Percentiles rank a stretch among this genome's conserved stretches.
These are phyloP conservation scores for Tricholaema leucomelas DNA, from an alignment of 2,113 vertebrate genomes.

Conservation along the genomic window DNA sequence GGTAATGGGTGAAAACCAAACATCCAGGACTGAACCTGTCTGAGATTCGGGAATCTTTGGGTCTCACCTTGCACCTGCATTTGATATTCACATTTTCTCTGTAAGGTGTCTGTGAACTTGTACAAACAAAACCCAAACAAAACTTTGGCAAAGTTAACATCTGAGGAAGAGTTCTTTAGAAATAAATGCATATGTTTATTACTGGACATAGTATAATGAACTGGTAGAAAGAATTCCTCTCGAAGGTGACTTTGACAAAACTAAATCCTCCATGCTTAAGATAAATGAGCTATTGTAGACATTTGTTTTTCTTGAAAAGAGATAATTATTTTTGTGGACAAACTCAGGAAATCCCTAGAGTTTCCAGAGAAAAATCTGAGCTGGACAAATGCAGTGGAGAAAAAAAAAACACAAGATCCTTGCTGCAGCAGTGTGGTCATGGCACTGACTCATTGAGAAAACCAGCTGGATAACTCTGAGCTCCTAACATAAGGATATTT, in stretches of 20 bases:
- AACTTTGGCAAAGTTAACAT: too few species aligned
- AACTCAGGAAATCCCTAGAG: not conserved
- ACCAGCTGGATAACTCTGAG: not conserved
- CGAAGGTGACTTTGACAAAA: not conserved
- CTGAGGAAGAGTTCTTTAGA: too few species aligned
- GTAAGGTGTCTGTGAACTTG: too few species aligned
- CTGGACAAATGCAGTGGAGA: not conserved
- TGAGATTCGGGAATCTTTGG: too few species aligned
- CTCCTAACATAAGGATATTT: not conserved
- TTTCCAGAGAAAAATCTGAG: not conserved
- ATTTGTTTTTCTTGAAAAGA: not conserved
- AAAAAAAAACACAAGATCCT: not conserved
- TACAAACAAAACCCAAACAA: too few species aligned
- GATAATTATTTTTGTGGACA: not conserved
- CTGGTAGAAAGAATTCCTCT: not conserved
- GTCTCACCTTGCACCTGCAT: too few species aligned
- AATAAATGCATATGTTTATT: not conserved
- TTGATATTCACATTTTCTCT: too few species aligned
- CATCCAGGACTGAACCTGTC: too few species aligned
- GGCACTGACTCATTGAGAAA: not conserved
- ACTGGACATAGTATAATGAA: not conserved
- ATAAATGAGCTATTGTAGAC: not conserved
- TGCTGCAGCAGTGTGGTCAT: not conserved
- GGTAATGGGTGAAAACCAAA: not conserved
- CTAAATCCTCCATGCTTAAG: not conserved